Conservation (phyloP, 1,140 invertebrate species). For the Homarus americanus region DNA sequence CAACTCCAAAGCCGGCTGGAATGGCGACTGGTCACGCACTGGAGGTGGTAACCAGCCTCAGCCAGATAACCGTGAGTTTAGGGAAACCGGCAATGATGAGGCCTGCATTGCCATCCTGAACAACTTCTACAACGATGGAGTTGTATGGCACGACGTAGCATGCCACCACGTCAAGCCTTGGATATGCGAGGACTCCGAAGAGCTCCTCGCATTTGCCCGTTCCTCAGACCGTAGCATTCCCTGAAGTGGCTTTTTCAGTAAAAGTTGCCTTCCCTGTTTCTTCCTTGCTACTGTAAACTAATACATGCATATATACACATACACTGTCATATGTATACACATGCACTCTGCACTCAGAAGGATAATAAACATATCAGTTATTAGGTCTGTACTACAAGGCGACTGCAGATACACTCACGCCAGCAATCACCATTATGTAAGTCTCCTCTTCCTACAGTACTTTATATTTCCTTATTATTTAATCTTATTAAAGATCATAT, state of each 20-base stretch:
- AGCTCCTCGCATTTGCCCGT: conserved; percentile 88
- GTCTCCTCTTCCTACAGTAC: not conserved
- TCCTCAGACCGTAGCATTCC: conserved; percentile 51
- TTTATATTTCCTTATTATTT: not conserved
- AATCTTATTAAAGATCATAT: not conserved
- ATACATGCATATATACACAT: not conserved
- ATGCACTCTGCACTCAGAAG: not conserved
- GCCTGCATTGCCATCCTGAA: conserved; percentile 93
- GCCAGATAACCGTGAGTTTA: conserved; percentile 90
- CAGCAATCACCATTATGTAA: not conserved
- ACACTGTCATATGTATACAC: not conserved
- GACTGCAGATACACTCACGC: too few species aligned
- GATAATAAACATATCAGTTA: too few species aligned
- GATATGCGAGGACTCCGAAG: conserved; percentile 94
- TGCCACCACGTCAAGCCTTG: conserved; percentile 95
- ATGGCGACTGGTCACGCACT: conserved; percentile 92
- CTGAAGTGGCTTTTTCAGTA: conserved; percentile 11
- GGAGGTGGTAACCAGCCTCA: conserved; percentile 91
- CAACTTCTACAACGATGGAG: conserved; percentile 95
- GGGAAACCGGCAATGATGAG: conserved; percentile 88
- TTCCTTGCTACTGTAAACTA: not conserved
- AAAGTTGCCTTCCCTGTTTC: not conserved
- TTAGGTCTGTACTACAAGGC: too few species aligned
- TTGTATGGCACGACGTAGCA: conserved; percentile 95
- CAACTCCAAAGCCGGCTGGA: conserved; percentile 84